Evolutionary conservation across 1,140 invertebrate genomes (phyloP).

Genomic region (Drepana arcuata): DNA sequence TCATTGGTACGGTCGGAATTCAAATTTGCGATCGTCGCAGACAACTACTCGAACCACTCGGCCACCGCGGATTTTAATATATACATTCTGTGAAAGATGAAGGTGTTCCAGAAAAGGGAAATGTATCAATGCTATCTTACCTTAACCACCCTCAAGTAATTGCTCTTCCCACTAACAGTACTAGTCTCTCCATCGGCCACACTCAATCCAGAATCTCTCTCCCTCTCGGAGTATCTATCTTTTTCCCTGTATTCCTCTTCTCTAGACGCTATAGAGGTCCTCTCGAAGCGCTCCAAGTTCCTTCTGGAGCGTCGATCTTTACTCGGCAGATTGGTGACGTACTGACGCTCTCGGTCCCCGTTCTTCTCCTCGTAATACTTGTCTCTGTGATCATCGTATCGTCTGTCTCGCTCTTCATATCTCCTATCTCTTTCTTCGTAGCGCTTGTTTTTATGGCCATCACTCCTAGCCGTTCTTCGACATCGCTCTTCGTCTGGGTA

Average conservation of each 20-base stretch:
- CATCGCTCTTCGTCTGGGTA: conserved; percentile 24
- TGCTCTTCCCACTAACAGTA: conserved; percentile 47
- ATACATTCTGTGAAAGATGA: no score
- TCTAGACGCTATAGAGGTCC: conserved; percentile 36
- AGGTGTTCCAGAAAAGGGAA: no score
- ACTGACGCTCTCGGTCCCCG: conserved; percentile 17
- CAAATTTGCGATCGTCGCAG: no score
- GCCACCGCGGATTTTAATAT: no score
- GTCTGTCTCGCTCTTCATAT: conserved; percentile 24
- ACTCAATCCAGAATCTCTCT: conserved; percentile 49
- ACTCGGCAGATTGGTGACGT: no score
- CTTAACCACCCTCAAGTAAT: conserved; percentile 53
- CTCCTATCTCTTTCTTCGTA: conserved; percentile 31
- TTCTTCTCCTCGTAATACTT: conserved; percentile 42
- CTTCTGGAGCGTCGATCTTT: conserved; percentile 29
- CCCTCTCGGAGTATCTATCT: conserved; percentile 43
- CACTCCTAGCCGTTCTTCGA: conserved; percentile 37
- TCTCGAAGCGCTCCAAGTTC: conserved; percentile 40
- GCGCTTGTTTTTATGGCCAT: conserved; percentile 26
- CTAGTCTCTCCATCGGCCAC: conserved; percentile 51
- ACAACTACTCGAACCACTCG: no score
- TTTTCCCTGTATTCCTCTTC: conserved; percentile 41
- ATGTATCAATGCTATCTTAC: no score
- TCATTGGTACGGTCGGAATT: no score
- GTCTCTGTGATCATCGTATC: conserved; percentile 13